These are phyloP conservation scores for Ditylenchus weischeri DNA, from an alignment of 2,888 invertebrate genomes.

Conservation along the genomic window DNA sequence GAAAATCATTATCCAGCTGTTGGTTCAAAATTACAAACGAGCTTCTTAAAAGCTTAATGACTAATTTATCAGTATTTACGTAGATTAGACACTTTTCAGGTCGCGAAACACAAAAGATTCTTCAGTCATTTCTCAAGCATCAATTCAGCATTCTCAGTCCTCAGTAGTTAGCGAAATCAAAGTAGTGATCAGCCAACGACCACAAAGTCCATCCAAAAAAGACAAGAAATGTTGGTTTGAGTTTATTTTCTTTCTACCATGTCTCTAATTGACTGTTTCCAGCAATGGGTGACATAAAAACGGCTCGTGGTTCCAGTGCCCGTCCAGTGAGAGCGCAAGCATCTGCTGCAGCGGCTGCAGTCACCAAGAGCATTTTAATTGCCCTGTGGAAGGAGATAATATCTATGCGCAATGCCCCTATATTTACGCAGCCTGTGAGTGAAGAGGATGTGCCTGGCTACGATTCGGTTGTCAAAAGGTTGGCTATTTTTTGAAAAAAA, in stretches of 20 bases:
- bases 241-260: neutral
- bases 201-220: neutral
- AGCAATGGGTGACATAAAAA: too few species aligned
- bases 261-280: neutral
- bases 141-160: too few species aligned
- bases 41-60: too few species aligned
- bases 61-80: too few species aligned
- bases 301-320: too few species aligned
- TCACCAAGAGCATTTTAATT: constrained; percentile 18
- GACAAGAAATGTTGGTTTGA: neutral
- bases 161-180: too few species aligned
- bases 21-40: too few species aligned
- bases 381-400: constrained; percentile 20
- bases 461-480: constrained; percentile 22
- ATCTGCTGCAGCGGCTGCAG: neutral
- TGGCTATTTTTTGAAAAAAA: neutral
- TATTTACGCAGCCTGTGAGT: constrained; percentile 17
- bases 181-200: neutral
- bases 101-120: too few species aligned
- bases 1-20: too few species aligned
- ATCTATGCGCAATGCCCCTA: constrained; percentile 15
- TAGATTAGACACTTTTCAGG: too few species aligned
- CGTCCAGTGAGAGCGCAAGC: too few species aligned
- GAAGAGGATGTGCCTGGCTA: constrained; percentile 27
- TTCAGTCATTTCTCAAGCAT: too few species aligned